Evolutionary conservation across 2,797 vertebrate species (phyloP).

Genomic region (Macropus fuliginosus): DNA sequence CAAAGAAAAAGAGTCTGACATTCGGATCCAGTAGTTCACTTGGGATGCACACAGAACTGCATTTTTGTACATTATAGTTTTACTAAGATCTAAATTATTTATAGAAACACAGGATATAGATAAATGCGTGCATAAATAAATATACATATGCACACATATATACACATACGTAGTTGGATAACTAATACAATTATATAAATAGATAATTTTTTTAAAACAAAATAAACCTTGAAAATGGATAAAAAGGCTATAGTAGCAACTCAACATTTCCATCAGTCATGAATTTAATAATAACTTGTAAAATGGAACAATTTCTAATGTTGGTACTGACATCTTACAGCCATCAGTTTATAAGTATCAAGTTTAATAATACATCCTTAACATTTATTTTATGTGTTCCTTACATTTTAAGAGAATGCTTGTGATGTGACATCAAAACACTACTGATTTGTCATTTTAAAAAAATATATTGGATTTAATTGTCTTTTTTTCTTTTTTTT

Average conservation of each 20-base stretch:
- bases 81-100: background rate
- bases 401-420: constrained; percentile 64
- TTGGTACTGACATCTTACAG: constrained; percentile 42
- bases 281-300: constrained; percentile 1
- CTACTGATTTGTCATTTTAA: constrained; percentile 35
- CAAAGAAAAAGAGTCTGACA: constrained; percentile 86
- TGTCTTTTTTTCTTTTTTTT: constrained; percentile 36
- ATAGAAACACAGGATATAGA: background rate
- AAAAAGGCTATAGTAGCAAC: constrained; percentile 19
- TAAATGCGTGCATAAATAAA: background rate
- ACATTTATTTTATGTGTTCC: constrained; percentile 52
- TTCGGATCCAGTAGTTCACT: constrained; percentile 79
- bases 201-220: background rate
- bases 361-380: constrained; percentile 72
- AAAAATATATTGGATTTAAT: constrained; percentile 49
- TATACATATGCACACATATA: constrained; percentile 28
- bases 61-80: background rate
- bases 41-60: constrained; percentile 25
- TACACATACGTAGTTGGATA: background rate
- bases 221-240: constrained; percentile 37
- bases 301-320: background rate
- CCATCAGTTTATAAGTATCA: constrained; percentile 74
- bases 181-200: background rate
- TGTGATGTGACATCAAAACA: constrained; percentile 58
- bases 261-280: background rate